A percentile compares a stretch with the other conserved stretches of the same genome.
These are phyloP conservation scores for Ruditapes philippinarum DNA, from an alignment of 1,140 invertebrate genomes.

Conservation along the genomic window DNA sequence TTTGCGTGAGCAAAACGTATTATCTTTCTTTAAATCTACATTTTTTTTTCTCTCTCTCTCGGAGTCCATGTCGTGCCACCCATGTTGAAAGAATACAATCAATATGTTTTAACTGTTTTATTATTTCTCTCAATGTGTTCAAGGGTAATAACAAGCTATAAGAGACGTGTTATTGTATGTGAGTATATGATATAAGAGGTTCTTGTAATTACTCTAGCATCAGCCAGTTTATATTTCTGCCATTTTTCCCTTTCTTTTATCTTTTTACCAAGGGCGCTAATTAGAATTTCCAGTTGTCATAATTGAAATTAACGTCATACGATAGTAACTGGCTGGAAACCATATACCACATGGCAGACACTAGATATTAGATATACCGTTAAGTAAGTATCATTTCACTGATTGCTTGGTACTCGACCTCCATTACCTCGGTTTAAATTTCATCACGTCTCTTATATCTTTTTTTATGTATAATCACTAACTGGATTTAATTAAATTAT, in stretches of 20 bases:
- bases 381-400: no score
- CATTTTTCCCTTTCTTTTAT: conserved; percentile 9
- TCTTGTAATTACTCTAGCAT: not conserved
- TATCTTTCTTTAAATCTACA: conserved; percentile 36
- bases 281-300: conserved; percentile 2
- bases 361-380: no score
- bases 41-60: not conserved
- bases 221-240: not conserved
- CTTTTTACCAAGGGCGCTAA: conserved; percentile 6
- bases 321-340: not conserved
- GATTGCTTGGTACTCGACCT: no score
- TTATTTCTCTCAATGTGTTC: conserved; percentile 52
- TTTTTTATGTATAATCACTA: no score
- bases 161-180: not conserved
- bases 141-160: conserved; percentile 1
- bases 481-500: no score
- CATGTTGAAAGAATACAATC: conserved; percentile 51
- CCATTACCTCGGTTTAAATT: no score
- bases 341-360: not conserved
- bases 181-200: not conserved
- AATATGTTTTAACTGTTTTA: conserved; percentile 37
- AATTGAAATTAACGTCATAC: not conserved
- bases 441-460: no score
- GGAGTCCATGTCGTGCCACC: conserved; percentile 41
- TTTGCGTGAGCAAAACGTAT: conserved; percentile 40